phyloP scores from a whole-genome alignment of 1,140 invertebrate species.

The Steinernema feltiae region DNA sequence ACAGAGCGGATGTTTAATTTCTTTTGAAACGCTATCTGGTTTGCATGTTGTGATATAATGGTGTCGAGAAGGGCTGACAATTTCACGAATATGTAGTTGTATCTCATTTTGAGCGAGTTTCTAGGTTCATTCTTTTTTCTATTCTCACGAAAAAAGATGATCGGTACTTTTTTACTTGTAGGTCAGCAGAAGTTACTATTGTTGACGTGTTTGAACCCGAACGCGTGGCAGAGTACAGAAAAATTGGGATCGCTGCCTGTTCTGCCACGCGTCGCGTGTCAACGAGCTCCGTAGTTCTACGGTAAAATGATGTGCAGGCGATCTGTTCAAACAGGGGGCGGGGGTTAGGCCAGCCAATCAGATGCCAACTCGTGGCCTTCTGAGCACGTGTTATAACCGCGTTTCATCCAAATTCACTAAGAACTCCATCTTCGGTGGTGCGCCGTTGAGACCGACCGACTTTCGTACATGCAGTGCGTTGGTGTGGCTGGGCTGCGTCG shows the following conservation, averaged over 20 bases:
- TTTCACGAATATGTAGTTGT: no score
- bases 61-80: no score
- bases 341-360: not conserved
- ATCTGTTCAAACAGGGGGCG: slow-evolving; percentile 6
- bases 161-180: no score
- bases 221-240: not conserved
- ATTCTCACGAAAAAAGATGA: no score
- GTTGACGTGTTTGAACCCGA: not conserved
- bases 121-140: no score
- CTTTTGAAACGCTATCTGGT: no score
- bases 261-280: not conserved
- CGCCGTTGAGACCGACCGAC: no score
- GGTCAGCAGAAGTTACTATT: no score
- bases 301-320: not conserved
- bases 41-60: no score
- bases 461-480: no score
- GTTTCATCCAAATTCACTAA: not conserved
- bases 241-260: not conserved
- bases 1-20: no score
- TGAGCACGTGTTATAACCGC: not conserved
- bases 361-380: not conserved
- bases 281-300: not conserved
- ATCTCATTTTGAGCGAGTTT: no score
- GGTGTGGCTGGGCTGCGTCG: slow-evolving; percentile 3
- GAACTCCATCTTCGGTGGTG: not conserved